Conservation (phyloP, 1,140 invertebrate species). For the Sesamia nonagrioides region DNA sequence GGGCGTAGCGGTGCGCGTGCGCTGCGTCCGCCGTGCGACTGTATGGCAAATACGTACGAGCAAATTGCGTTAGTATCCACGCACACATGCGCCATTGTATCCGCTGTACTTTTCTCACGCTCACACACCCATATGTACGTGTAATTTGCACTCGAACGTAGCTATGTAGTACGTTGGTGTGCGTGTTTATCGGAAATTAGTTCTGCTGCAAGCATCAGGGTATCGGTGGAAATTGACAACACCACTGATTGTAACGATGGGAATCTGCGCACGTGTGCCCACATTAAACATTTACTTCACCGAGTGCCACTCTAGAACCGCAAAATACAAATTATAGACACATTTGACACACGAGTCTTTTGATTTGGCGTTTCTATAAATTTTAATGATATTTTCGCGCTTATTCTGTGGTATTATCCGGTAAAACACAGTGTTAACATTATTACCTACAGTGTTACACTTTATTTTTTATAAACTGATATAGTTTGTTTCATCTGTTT, state of each 20-base stretch:
- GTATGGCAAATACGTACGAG: constrained; percentile 55
- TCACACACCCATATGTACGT: constrained; percentile 69
- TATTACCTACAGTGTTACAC: not conserved
- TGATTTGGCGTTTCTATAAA: constrained; percentile 64
- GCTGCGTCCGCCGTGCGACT: constrained; percentile 53
- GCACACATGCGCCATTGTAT: constrained; percentile 71
- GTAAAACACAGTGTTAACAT: constrained; percentile 46
- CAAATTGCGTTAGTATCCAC: constrained; percentile 59
- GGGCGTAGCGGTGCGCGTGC: constrained; percentile 69
- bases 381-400: constrained; percentile 60
- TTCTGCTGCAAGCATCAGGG: constrained; percentile 69
- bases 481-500: constrained; percentile 29
- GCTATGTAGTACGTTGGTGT: constrained; percentile 62
- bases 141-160: constrained; percentile 75
- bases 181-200: constrained; percentile 82
- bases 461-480: constrained; percentile 22
- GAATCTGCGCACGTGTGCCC: constrained; percentile 71
- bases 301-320: constrained; percentile 61
- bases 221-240: constrained; percentile 78
- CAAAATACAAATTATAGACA: constrained; percentile 71
- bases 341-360: constrained; percentile 57
- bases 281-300: constrained; percentile 73
- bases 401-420: constrained; percentile 45
- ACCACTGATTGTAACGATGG: constrained; percentile 73
- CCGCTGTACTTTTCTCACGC: constrained; percentile 83